Evolutionary conservation across 2,888 invertebrate genomes (phyloP).

Genomic region (Maniola hyperantus): DNA sequence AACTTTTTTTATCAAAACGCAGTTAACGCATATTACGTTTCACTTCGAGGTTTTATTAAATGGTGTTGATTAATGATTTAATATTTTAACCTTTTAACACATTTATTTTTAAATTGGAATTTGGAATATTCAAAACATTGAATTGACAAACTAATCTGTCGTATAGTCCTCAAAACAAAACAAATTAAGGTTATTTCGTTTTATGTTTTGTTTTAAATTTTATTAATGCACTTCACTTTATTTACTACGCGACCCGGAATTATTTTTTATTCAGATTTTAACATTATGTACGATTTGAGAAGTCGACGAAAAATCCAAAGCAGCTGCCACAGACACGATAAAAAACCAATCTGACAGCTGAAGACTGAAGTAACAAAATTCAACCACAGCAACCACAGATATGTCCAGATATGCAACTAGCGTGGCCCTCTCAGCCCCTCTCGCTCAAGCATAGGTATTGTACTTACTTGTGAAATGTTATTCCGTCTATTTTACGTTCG

Average conservation of each 20-base stretch:
- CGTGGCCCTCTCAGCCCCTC: too few species aligned
- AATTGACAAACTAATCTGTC: constrained; percentile 22
- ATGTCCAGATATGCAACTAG: too few species aligned
- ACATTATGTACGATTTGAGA: neutral
- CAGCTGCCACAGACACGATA: constrained; percentile 5
- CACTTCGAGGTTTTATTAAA: neutral
- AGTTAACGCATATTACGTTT: neutral
- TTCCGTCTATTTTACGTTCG: too few species aligned
- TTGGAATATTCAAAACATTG: constrained; percentile 32
- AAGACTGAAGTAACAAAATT: neutral
- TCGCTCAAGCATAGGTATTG: too few species aligned
- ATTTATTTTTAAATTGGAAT: constrained; percentile 29
- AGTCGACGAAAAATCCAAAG: neutral
- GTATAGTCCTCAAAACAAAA: constrained; percentile 10
- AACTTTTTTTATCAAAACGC: constrained; percentile 6
- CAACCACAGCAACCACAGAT: too few species aligned
- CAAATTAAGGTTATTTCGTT: neutral
- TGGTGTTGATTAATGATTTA: constrained; percentile 10
- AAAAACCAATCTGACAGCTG: neutral
- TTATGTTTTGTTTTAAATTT: neutral
- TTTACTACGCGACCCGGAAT: neutral
- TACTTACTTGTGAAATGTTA: too few species aligned
- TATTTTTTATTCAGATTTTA: neutral
- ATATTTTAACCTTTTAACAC: constrained; percentile 4
- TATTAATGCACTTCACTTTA: neutral